Base-by-base conservation (phyloP, 2,797 vertebrate genomes). In the Phalloptychus januarius region DNA sequence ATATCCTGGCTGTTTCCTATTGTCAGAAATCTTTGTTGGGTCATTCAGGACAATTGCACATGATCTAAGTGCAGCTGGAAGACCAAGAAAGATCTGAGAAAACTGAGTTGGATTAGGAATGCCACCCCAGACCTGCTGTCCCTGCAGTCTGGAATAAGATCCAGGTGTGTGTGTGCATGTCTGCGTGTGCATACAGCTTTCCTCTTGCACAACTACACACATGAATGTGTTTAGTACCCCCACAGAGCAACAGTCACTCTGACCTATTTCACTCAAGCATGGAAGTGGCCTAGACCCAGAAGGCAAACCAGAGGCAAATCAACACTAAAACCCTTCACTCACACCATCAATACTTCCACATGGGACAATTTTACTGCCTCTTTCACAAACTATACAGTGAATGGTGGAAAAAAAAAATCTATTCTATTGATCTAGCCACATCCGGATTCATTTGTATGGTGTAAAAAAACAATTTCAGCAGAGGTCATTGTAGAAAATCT, bases 51-150 rank as follows among this genome's bases (percentile, higher is more conserved):
- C 82, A 90, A 87, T 82, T 85, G 81, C 88, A 90, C 70, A 73
- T 93, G 91, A 94, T 86, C 81, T 56, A 78, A 86, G 78, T 75
- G 79, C 83, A 91, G 92, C 92, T 90, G 86, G 83, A 76, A 85
- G 88, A 85, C 81, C 40, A 36, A 38, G 77, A 56, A 79, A 88
- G 79, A 87, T 90, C 84, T 87, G 72, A 91, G 73, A 79, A 84
- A 89, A 82, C 88, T 93, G 93, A 88, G n/a, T 89, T 91, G 89
- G 88, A 94, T 95, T 92, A 92, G 79, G 80, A 90, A 81, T 86
- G 88, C 90, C 91, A 92, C 89, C 89, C 83, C 82, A 85, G 87
- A 86, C 86, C 77, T 78, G 79, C 86, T 85, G 89, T 90, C 85
- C 87, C 81, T 13, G 8, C 42, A 83, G 85, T 81, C 82, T 86